Evolutionary conservation across 2,888 invertebrate species (phyloP), one percentile per base, ranked within the genome.

Genomic region (Chrysolina haemoptera): DNA sequence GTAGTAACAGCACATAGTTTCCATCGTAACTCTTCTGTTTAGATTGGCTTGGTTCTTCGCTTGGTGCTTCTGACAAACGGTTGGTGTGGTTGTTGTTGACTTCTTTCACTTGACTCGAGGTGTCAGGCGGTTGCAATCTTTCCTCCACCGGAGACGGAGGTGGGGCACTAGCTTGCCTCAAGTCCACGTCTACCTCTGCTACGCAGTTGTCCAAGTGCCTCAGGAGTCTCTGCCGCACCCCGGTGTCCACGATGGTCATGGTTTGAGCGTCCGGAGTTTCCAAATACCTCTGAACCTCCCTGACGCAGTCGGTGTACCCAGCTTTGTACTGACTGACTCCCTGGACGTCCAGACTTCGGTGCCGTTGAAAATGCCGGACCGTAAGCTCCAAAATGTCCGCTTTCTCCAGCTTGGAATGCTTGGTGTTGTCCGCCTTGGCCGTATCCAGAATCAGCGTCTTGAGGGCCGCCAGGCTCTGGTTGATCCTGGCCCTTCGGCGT

Each of bases 371-470:
- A 87, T 95, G 95, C 73, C 94, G 90, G 66, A 96, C 95, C 1
- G 95, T 95, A 86, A 95, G 90, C 87, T 96, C 96, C 77, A 96
- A 88, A 81, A 96, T 95, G 87, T 96, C 96, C 3, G 94, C 94
- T 86, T 96, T 96, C 88, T 96, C 95, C 86, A 95, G 89, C 88
- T 95, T 96, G 76, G 94, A 93, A 85, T 95, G 95, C 84, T 93
- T 93, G 67, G 93, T 93, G 86, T 91, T 91, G 89, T 89, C 92
- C 82, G 89, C 90, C 86, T 92, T 91, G 55, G 93, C 93, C 74
- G 92, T 92, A 88, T 93, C 93, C 77, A 94, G 89, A 80, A 94
- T 93, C 62, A 94, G 90, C 71, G 92, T 91, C 88, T 94, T 94
- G 73, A 94, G 89, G 82, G 93, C 92, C 80, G 93, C 93, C 84